These are phyloP conservation scores for Mythimna vitellina DNA, from an alignment of 2,888 invertebrate genomes.

Conservation along the genomic window DNA sequence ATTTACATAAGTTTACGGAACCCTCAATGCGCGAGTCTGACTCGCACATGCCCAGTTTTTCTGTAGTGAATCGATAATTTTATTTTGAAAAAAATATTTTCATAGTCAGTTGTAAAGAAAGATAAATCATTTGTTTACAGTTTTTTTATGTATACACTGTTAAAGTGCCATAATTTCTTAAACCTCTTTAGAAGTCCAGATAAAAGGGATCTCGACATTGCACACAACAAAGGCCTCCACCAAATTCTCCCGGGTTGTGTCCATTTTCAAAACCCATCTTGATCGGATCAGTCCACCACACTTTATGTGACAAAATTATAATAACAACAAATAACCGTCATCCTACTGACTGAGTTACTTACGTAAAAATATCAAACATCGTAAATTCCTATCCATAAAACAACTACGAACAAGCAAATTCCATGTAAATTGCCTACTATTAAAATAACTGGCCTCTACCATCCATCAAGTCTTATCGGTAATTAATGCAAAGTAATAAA, in stretches of 20 bases:
- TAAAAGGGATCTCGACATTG: no score
- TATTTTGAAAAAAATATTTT: no score
- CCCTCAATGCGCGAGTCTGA: no score
- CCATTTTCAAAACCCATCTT: neutral
- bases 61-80: no score
- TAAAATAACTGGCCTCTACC: conserved; percentile 43
- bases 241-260: neutral
- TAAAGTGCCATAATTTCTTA: no score
- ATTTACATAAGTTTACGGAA: no score
- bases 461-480: conserved; percentile 59
- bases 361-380: conserved; percentile 28
- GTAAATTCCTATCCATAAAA: conserved; percentile 34
- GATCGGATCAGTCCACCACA: neutral
- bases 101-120: no score
- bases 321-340: neutral
- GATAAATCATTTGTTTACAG: no score
- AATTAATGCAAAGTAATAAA: conserved; percentile 47
- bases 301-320: neutral
- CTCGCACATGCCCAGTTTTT: no score
- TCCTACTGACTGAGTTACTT: neutral
- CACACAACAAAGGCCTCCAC: neutral
- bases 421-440: conserved; percentile 48
- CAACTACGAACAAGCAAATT: conserved; percentile 28
- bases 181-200: no score
- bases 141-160: no score